Evolutionary conservation across 92 coral and sea anemone genomes (phyloP).

Genomic region (Porites rus): DNA sequence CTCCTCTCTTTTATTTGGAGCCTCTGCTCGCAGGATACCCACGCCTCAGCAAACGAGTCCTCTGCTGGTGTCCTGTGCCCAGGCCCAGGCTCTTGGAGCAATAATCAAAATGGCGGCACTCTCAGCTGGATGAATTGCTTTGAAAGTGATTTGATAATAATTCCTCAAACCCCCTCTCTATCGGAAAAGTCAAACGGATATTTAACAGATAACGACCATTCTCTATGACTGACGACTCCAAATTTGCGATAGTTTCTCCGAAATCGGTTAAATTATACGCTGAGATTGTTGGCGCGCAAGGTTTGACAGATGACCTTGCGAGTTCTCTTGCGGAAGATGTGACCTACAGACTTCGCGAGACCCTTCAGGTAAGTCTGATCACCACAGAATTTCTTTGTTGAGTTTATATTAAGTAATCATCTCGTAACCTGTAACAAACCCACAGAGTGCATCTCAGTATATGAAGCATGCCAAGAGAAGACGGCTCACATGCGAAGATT

Average conservation of each 20-base stretch:
- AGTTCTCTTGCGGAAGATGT: constrained; percentile 91
- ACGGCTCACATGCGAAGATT: constrained; percentile 85
- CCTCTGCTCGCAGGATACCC: too few relatives aligned
- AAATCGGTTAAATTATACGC: constrained; percentile 88
- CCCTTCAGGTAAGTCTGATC: constrained; percentile 70
- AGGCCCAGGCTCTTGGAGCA: constrained; percentile 1
- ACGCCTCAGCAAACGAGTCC: too few relatives aligned
- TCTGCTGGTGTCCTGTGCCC: background rate
- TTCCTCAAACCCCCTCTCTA: background rate
- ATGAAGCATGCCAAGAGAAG: constrained; percentile 95
- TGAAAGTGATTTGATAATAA: background rate
- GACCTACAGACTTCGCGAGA: constrained; percentile 92
- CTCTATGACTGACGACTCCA: constrained; percentile 56
- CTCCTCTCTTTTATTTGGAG: too few relatives aligned
- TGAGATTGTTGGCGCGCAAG: constrained; percentile 79
- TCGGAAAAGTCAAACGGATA: background rate
- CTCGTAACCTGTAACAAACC: background rate
- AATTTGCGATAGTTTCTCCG: constrained; percentile 83
- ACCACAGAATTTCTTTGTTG: background rate
- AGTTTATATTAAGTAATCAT: background rate
- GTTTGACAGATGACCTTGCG: constrained; percentile 73
- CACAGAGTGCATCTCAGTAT: constrained; percentile 86
- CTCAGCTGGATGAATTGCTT: background rate
- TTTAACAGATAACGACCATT: too few relatives aligned
- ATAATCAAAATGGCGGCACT: constrained; percentile 14